Conservation (phyloP, 2,113 vertebrate genomes). For the Brachypteracias leptosomus region DNA sequence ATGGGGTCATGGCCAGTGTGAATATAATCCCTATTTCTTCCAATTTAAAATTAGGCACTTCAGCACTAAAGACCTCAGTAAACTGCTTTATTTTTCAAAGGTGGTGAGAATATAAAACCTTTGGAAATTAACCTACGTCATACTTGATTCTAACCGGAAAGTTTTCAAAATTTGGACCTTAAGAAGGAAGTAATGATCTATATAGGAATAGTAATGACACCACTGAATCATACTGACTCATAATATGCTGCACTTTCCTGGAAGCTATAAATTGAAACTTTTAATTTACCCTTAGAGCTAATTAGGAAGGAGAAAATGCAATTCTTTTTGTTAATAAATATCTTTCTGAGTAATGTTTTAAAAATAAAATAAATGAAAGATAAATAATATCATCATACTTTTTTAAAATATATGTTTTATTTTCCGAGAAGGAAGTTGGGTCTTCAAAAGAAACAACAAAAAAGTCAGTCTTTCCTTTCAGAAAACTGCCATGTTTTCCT, state of each 20-base stretch:
- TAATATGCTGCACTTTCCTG: background rate
- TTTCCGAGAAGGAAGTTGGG: background rate
- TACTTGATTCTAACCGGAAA: background rate
- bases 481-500: background rate
- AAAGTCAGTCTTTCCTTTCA: background rate
- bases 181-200: background rate
- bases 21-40: background rate
- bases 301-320: background rate
- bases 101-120: background rate
- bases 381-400: background rate
- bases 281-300: background rate
- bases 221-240: background rate
- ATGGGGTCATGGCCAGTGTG: fast-evolving
- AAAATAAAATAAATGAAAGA: background rate
- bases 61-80: background rate
- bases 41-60: background rate
- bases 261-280: background rate
- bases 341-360: background rate
- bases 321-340: background rate
- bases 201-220: background rate
- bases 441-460: background rate
- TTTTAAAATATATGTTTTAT: background rate
- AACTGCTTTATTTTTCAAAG: background rate
- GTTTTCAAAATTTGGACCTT: background rate
- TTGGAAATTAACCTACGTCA: background rate